phyloP scores from a whole-genome alignment of 2,113 vertebrate species.

The Coptodon bakossiorum region DNA sequence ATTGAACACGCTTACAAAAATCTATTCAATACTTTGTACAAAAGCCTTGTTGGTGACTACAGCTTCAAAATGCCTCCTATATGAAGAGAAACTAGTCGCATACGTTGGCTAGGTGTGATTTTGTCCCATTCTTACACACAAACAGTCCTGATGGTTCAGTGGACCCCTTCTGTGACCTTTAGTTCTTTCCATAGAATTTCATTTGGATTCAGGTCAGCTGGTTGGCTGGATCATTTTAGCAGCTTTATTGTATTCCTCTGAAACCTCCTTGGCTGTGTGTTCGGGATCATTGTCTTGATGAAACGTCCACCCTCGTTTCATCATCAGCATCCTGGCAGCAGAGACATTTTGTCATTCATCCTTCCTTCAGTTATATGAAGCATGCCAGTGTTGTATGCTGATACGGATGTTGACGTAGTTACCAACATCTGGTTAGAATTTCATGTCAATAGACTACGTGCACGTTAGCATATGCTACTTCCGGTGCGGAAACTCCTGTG shows the following conservation, averaged over 20 bases:
- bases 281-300: not conserved
- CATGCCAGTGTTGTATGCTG: not conserved
- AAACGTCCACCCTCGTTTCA: not conserved
- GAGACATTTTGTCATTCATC: not conserved
- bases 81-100: not conserved
- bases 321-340: not conserved
- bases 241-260: not conserved
- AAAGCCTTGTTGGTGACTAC: not conserved
- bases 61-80: not conserved
- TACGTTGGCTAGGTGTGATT: fast-evolving
- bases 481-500: no score
- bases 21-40: not conserved
- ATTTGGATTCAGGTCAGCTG: not conserved
- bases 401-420: not conserved
- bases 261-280: not conserved
- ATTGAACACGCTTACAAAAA: not conserved
- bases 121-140: not conserved
- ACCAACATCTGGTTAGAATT: not conserved
- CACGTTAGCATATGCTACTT: no score
- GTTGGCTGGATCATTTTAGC: not conserved
- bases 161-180: not conserved
- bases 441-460: no score
- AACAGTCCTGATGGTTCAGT: not conserved
- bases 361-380: not conserved
- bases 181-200: not conserved